These are phyloP conservation scores for Hedychridium roseum DNA, from an alignment of 2,888 invertebrate species.

Conservation along the genomic window DNA sequence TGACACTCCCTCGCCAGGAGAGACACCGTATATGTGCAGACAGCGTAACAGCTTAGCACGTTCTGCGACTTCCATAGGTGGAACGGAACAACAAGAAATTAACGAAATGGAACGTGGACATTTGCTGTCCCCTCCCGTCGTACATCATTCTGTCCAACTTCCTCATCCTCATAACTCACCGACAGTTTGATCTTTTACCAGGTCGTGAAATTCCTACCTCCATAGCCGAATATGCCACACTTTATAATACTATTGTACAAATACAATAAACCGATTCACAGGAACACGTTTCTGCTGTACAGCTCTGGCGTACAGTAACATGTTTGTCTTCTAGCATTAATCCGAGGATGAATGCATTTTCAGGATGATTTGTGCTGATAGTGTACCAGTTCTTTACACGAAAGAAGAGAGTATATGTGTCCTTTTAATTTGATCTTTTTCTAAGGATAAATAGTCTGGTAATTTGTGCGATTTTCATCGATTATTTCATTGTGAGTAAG, in stretches of 20 bases:
- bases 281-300: constrained; percentile 15
- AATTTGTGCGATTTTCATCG: constrained; percentile 4
- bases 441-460: constrained; percentile 1
- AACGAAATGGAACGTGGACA: constrained; percentile 63
- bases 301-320: constrained; percentile 1
- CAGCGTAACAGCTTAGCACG: constrained; percentile 77
- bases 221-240: constrained; percentile 30
- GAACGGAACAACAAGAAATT: constrained; percentile 56
- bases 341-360: neutral
- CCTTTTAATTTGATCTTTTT: constrained; percentile 3
- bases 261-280: constrained; percentile 30
- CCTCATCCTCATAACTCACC: constrained; percentile 47
- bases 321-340: neutral
- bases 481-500: constrained; percentile 12
- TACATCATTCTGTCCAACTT: constrained; percentile 54
- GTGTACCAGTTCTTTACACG: neutral
- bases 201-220: constrained; percentile 42
- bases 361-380: neutral
- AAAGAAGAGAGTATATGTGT: constrained; percentile 2
- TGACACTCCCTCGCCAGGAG: constrained; percentile 78
- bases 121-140: constrained; percentile 51
- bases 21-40: constrained; percentile 82
- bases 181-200: constrained; percentile 38
- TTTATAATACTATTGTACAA: constrained; percentile 42
- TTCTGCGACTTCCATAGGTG: constrained; percentile 49